Conservation (phyloP, 2,888 invertebrate genomes). For the Embidobia sp. region DNA sequence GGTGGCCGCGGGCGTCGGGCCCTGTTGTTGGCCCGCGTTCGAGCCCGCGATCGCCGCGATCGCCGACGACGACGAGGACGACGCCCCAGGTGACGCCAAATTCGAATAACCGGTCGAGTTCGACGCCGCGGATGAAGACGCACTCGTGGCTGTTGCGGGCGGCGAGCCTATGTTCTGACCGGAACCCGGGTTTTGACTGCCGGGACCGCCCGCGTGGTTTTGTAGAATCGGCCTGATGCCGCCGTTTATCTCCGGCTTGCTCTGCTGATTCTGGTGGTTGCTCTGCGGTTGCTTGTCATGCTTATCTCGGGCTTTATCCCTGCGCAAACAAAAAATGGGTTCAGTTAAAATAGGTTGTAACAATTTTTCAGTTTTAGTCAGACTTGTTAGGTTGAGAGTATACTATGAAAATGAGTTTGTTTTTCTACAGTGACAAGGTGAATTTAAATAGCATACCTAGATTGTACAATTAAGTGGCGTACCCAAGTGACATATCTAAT, state of each 20-base stretch:
- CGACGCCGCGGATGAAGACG: conserved; percentile 67
- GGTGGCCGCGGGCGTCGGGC: conserved; percentile 79
- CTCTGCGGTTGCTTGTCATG: conserved; percentile 83
- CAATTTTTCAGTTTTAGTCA: no score
- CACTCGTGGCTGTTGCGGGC: conserved; percentile 54
- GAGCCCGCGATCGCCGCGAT: conserved; percentile 61
- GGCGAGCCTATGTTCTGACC: conserved; percentile 47
- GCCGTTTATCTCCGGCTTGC: conserved; percentile 76
- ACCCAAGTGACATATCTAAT: no score
- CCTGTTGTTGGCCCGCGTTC: conserved; percentile 77
- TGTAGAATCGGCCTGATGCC: conserved; percentile 70
- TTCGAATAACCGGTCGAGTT: conserved; percentile 32
- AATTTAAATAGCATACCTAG: no score
- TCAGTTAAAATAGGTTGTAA: no score
- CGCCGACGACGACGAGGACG: conserved; percentile 54
- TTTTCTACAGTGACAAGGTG: no score
- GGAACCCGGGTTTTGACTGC: conserved; percentile 25
- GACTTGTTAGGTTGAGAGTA: no score
- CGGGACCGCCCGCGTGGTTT: conserved; percentile 45
- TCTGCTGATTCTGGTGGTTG: conserved; percentile 72
- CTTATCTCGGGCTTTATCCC: conserved; percentile 87
- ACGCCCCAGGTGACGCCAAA: conserved; percentile 47
- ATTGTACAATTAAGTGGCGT: no score
- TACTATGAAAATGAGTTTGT: no score
- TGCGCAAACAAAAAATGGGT: no score